phyloP scores from a whole-genome alignment of 2,113 vertebrate species.

The Saguinus imperator region DNA sequence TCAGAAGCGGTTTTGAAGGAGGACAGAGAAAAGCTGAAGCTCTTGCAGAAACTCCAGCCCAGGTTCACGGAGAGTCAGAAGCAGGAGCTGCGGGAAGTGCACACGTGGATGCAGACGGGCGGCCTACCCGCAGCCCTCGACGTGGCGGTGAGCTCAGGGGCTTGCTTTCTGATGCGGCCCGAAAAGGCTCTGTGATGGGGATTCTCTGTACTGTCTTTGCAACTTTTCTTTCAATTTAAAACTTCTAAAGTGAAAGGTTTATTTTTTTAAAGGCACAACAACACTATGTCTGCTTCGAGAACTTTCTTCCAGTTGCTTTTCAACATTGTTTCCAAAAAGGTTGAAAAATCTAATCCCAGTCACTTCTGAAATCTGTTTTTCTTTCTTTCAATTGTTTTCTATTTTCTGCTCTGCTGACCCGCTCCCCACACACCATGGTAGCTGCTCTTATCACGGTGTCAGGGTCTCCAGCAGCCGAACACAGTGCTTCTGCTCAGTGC shows the following conservation, averaged over 20 bases:
- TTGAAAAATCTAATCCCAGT: rapidly evolving
- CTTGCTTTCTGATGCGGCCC: rapidly evolving
- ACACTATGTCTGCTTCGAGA: too few relatives aligned
- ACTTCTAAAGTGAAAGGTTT: not conserved
- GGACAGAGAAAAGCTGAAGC: conserved; percentile 90
- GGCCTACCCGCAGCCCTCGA: conserved; percentile 88
- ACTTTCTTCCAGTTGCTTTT: not conserved
- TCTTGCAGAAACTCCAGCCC: conserved; percentile 93
- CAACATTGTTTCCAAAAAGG: rapidly evolving
- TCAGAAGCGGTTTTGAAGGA: conserved; percentile 89
- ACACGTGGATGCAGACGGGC: conserved; percentile 93
- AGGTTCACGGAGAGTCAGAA: conserved; percentile 91
- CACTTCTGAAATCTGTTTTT: not conserved
- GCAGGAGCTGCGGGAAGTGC: conserved; percentile 90
- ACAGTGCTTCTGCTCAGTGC: rapidly evolving
- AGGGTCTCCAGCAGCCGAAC: rapidly evolving
- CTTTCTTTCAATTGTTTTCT: not conserved
- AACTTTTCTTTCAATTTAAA: not conserved
- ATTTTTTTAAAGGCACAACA: rapidly evolving
- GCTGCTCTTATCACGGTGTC: not conserved
- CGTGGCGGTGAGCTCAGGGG: not conserved
- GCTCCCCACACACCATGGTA: not conserved
- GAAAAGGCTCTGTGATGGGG: rapidly evolving
- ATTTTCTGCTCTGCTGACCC: not conserved
- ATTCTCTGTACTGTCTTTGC: rapidly evolving